These are phyloP conservation scores for Pseudochirops cupreus DNA, from an alignment of 2,797 vertebrate species.

Conservation along the genomic window DNA sequence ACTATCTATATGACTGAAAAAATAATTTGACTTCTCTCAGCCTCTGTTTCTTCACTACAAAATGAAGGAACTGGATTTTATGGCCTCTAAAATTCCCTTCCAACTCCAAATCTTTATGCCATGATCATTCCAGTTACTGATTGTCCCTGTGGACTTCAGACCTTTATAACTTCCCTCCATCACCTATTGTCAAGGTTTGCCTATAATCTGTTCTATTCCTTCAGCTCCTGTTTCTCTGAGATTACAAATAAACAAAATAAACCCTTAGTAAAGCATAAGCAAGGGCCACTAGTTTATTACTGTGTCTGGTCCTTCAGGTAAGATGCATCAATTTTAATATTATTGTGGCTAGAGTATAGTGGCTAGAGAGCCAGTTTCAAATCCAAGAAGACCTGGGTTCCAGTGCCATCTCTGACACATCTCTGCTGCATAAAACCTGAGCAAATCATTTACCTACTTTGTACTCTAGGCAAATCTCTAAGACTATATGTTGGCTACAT, in stretches of 20 bases:
- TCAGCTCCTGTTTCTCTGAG: not conserved
- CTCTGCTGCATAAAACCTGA: not conserved
- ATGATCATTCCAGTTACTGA: not conserved
- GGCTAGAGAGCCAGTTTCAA: not conserved
- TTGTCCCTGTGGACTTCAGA: not conserved
- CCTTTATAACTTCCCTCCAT: not conserved
- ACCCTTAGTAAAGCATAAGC: not conserved
- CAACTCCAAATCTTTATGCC: not conserved
- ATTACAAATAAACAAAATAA: not conserved
- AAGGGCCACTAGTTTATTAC: not conserved
- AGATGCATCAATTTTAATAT: not conserved
- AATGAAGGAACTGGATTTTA: not conserved
- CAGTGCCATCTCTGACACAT: not conserved
- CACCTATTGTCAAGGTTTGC: not conserved
- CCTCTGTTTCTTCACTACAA: not conserved
- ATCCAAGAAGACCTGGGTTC: not conserved
- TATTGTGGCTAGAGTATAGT: not conserved
- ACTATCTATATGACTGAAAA: not conserved
- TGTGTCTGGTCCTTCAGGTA: not conserved
- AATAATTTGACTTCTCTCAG: not conserved
- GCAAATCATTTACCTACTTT: not conserved
- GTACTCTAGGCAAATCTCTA: not conserved
- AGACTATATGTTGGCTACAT: not conserved
- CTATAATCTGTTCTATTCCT: not conserved
- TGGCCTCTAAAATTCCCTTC: not conserved